Conservation (phyloP, 2,888 invertebrate genomes). For the Scaptomyza tumidula region DNA sequence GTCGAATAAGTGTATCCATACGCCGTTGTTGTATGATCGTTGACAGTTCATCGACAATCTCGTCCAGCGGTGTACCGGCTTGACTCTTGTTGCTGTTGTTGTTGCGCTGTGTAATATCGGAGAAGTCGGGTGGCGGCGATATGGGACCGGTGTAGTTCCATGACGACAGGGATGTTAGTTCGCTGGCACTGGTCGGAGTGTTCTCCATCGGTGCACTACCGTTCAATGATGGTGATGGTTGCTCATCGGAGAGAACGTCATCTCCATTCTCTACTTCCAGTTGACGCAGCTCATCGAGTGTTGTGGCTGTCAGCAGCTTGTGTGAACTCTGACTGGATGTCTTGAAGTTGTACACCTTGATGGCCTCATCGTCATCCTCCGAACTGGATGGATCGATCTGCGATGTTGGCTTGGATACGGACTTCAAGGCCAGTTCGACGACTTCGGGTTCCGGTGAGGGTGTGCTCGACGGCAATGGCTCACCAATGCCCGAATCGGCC, state of each 20-base stretch:
- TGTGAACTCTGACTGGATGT: conserved; percentile 81
- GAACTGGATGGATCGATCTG: conserved; percentile 81
- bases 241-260: background rate
- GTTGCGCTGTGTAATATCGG: conserved; percentile 62
- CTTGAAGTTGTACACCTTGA: conserved; percentile 84
- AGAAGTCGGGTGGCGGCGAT: conserved; percentile 83
- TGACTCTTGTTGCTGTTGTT: conserved; percentile 39
- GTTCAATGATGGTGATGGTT: conserved; percentile 17
- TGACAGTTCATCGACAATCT: conserved; percentile 80
- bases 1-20: conserved; percentile 74
- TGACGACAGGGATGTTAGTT: conserved; percentile 68
- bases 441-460: conserved; percentile 66
- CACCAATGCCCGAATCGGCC: conserved; percentile 82
- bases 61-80: conserved; percentile 66
- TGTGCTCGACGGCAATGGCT: conserved; percentile 57
- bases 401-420: conserved; percentile 40
- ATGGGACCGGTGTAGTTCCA: conserved; percentile 83
- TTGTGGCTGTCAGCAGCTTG: conserved; percentile 35
- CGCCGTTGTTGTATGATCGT: conserved; percentile 77
- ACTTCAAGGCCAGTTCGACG: background rate
- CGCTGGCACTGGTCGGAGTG: conserved; percentile 63
- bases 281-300: conserved; percentile 42
- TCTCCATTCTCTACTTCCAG: conserved; percentile 18
- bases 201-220: conserved; percentile 12
- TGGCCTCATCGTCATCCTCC: conserved; percentile 83